Conservation (phyloP, 2,113 vertebrate species). For the Monarcha castaneiventris region DNA sequence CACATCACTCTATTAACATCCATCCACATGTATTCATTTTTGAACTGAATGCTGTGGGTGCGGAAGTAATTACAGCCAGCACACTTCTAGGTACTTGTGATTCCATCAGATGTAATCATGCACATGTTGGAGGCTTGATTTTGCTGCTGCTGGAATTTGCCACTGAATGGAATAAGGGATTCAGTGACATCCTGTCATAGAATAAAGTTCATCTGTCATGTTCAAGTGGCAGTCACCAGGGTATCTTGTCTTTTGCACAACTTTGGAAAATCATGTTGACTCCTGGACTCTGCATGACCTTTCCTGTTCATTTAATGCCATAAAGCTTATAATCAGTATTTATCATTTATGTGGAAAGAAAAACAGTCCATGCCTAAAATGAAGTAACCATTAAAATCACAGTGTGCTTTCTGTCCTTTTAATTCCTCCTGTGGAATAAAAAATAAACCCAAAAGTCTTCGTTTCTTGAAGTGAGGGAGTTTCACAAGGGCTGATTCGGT, state of each 20-base stretch:
- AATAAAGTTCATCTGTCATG: neutral
- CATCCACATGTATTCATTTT: neutral
- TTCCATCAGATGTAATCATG: neutral
- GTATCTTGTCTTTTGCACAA: neutral
- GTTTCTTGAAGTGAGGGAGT: neutral
- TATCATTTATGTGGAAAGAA: neutral
- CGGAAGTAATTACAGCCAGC: neutral
- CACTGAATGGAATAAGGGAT: neutral
- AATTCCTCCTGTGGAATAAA: neutral
- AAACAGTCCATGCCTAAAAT: neutral
- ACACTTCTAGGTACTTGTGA: neutral
- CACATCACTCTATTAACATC: neutral
- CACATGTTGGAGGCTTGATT: neutral
- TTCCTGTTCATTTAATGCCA: neutral
- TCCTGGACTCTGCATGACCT: neutral
- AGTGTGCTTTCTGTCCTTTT: neutral
- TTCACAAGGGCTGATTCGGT: neutral
- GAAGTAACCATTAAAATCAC: neutral
- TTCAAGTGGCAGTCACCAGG: neutral
- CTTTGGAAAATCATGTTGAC: neutral
- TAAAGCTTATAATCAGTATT: neutral
- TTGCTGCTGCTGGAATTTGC: neutral
- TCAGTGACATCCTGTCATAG: neutral
- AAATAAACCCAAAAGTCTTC: rapidly evolving
- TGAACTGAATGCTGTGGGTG: neutral